Evolutionary conservation across 2,113 vertebrate genomes (phyloP), one percentile per base, ranked within the genome.

Genomic region (Coptodon rendalli): DNA sequence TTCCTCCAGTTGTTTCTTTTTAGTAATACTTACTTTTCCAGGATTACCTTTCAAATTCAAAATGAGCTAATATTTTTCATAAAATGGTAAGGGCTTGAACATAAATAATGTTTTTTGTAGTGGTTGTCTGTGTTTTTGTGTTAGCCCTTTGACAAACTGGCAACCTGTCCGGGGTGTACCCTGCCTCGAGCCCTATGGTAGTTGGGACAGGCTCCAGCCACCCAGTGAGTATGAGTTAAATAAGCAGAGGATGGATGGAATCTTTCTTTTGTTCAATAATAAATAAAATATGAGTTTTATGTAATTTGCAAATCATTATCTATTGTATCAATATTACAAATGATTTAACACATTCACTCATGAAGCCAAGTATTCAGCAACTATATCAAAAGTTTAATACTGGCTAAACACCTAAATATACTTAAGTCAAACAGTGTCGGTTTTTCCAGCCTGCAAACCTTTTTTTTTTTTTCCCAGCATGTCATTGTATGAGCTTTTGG

Each of bases 211-310:
- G 52, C 52, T 53, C 3, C 52, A 53, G 52, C 52, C 2, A 53
- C 19, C 19, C 52, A 54, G 52, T 0, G 0, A 54, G n/a, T 0
- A 54, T 11, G 0, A 54, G n/a, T 22, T 54, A 54, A 9, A 54
- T 54, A 11, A 0, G 52, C 52, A 54, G 52, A 54, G 52, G 0
- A 54, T 0, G 52, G 52, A 11, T 4, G 5, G 52, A 53, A 22
- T 53, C 3, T 0, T 54, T 54, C 0, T 11, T 54, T 54, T 22
- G 9, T 11, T 54, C n/a, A 54, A 54, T 54, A 11, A 0, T 54
- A 54, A 54, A 22, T 54, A 54, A 54, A 11, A 54, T 54, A 22
- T 22, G 5, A 0, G n/a, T 54, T 54, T 0, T 54, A 54, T 54
- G 52, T 54, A 6, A 54, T 54, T 54, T 54, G 52, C 52, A 54